Evolutionary conservation across 2,113 vertebrate species (phyloP).

Genomic region (Phoenicopterus ruber): DNA sequence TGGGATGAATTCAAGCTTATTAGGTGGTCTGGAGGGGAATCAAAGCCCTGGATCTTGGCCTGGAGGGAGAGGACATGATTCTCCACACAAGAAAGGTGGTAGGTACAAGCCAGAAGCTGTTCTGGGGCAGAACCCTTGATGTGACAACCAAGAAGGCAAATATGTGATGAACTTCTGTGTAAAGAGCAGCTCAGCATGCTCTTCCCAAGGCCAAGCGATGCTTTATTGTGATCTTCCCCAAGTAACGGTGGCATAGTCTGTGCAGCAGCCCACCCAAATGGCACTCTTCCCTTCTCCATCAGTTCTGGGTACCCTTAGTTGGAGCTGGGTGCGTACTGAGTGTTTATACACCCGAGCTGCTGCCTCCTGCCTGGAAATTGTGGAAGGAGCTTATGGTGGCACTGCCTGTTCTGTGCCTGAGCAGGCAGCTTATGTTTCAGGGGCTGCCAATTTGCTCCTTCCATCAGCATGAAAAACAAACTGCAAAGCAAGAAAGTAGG

Average conservation of each 20-base stretch:
- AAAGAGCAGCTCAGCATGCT: neutral
- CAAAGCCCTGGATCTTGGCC: neutral
- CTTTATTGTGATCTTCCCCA: neutral
- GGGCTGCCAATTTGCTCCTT: neutral
- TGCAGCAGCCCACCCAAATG: neutral
- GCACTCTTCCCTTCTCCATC: neutral
- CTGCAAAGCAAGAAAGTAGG: neutral
- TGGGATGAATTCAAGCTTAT: neutral
- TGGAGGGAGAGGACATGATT: neutral
- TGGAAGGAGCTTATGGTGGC: neutral
- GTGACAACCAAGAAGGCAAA: neutral
- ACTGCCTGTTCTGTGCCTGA: neutral
- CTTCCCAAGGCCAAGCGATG: neutral
- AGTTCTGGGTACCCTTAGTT: neutral
- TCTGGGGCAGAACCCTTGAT: neutral
- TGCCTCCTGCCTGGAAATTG: neutral
- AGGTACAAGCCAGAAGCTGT: neutral
- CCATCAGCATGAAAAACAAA: neutral
- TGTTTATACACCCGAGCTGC: neutral
- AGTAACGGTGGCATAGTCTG: neutral
- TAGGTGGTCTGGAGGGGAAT: neutral
- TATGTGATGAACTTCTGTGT: neutral
- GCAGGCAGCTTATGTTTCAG: neutral
- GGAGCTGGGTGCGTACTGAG: neutral
- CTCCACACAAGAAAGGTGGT: neutral